A percentile compares a stretch with the other conserved stretches of the same genome.
Evolutionary conservation across 2,888 invertebrate species (phyloP).

Genomic region (Ophion ventricosus): DNA sequence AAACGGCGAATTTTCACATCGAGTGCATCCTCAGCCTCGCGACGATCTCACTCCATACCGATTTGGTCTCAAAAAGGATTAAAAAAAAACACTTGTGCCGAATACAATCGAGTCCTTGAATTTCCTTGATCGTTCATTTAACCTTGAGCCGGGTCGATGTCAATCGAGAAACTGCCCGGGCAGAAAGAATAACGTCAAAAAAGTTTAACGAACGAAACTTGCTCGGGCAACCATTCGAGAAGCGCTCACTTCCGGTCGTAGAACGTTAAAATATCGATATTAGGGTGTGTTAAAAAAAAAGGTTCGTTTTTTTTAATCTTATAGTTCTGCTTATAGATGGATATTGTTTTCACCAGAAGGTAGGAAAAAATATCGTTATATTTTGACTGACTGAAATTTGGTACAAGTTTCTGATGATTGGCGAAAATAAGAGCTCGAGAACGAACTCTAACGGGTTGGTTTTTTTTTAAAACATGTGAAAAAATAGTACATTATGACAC

Average conservation of each 20-base stretch:
- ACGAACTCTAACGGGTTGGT: no score
- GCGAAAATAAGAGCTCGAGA: no score
- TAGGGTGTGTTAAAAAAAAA: not conserved
- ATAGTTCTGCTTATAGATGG: no score
- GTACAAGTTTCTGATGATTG: no score
- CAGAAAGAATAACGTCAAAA: not conserved
- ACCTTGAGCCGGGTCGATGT: slow-evolving; percentile 23
- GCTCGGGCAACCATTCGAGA: not conserved
- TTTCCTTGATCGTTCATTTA: slow-evolving; percentile 23
- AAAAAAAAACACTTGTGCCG: not conserved
- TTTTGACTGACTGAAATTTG: no score
- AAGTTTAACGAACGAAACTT: not conserved
- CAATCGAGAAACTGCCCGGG: not conserved
- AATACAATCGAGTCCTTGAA: not conserved
- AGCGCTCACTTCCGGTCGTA: slow-evolving; percentile 33
- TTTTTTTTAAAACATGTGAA: no score
- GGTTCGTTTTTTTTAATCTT: not conserved
- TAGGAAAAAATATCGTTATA: no score
- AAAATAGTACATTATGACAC: no score
- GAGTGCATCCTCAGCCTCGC: not conserved
- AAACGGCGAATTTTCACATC: not conserved
- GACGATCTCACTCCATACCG: not conserved
- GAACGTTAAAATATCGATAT: not conserved
- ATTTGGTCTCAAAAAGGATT: not conserved
- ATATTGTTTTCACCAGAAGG: no score